These are phyloP conservation scores for Orussus abietinus DNA, from an alignment of 1,140 invertebrate species.

Conservation along the genomic window DNA sequence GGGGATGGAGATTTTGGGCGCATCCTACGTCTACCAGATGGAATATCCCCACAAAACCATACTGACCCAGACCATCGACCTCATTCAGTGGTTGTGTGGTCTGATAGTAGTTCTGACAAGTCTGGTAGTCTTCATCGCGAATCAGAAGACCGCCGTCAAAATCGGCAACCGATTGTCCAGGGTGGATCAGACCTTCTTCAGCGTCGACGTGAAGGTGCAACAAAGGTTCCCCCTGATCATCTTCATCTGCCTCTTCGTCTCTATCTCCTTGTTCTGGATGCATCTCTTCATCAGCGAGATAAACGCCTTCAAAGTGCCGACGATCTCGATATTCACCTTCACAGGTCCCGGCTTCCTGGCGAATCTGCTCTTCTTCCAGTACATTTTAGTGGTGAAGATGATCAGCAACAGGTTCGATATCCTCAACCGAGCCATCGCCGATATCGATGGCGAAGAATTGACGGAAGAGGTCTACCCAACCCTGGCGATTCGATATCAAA, in stretches of 20 bases:
- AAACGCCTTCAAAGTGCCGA: not conserved
- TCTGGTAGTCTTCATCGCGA: conserved; percentile 8
- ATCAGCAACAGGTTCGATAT: not conserved
- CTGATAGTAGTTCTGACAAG: not conserved
- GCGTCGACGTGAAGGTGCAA: not conserved
- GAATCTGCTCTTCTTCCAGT: conserved; percentile 14
- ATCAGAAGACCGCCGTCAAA: conserved; percentile 3
- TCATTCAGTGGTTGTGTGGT: not conserved
- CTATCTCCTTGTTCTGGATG: not conserved
- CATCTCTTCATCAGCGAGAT: not conserved
- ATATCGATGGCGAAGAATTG: too few species aligned
- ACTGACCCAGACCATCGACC: conserved; percentile 6
- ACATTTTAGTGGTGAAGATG: conserved; percentile 9
- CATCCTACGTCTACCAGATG: not conserved
- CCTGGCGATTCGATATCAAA: too few species aligned
- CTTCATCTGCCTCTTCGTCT: not conserved
- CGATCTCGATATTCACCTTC: not conserved
- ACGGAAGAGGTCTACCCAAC: too few species aligned
- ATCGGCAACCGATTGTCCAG: conserved; percentile 12
- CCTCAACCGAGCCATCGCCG: conserved; percentile 10
- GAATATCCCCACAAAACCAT: conserved; percentile 5
- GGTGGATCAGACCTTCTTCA: not conserved
- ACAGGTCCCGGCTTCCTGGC: conserved; percentile 4
- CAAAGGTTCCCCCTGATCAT: not conserved
- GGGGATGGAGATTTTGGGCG: not conserved